Evolutionary conservation across 37 sponge, comb jelly and placozoan genomes (phyloP), one percentile per base, ranked within the genome.

Genomic region (Cladorhizidae sp.): DNA sequence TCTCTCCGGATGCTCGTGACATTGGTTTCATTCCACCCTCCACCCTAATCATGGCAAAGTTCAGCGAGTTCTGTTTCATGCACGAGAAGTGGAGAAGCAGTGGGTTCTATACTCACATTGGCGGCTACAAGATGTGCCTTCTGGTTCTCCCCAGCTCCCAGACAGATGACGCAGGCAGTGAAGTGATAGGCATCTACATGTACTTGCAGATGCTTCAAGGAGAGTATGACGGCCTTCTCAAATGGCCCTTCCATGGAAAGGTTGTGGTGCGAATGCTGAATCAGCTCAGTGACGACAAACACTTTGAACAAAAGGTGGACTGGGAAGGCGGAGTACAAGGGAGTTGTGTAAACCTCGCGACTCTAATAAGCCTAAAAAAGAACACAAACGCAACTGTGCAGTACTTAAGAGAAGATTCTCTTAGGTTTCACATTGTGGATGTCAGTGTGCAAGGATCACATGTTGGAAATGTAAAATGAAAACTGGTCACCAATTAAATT

Each of bases 101-200:
- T 38, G 62, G 51, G 20, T 75, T 88, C 49, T 82, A 82, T 70
- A 72, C 88, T 51, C 83, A 82, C 40, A 57, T 64, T 0, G 78
- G 78, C 23, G 88, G 88, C 11, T 88, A 88, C 63, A 88, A 77
- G 52, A 70, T 82, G 73, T 76, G 83, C 55, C 51, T 88, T 3
- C 26, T 67, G 33, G 83, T 88, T 22, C 21, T 22, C 14, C 22
- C 45, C n/a, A 15, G 3, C 18, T n/a, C 45, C 42, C 15, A n/a
- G 7, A 22, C 20, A 1, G 55, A 72, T 6, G 29, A 39, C 21
- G 70, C 7, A 0, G 33, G 74, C 25, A 72, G 81, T 40, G 45
- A 58, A 26, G 55, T 70, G 21, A 57, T 87, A 33, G 73, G 82
- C 14, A 77, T 82, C 28, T 5, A 12, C 8, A 45, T 45, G 8